Conservation (phyloP, 2,113 vertebrate species). For the Bucco capensis region DNA sequence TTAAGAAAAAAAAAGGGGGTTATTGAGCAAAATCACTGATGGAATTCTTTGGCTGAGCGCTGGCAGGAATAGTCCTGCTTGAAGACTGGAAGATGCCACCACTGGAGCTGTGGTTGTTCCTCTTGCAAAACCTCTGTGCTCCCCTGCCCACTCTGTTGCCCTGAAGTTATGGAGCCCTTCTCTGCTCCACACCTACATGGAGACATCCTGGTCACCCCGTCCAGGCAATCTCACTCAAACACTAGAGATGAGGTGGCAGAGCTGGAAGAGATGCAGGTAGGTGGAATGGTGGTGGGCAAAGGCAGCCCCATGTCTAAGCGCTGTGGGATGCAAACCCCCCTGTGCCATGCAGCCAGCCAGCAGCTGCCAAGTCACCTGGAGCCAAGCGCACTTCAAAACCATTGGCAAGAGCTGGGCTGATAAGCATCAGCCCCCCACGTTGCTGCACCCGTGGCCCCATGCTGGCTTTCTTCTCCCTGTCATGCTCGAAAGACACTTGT, state of each 20-base stretch:
- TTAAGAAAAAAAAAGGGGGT: neutral
- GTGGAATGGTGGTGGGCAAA: neutral
- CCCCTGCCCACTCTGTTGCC: neutral
- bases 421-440: neutral
- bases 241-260: neutral
- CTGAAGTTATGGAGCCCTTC: neutral
- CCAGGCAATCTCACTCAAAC: neutral
- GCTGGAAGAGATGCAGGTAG: neutral
- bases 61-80: neutral
- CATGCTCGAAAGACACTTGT: neutral
- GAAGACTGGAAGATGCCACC: neutral
- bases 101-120: neutral
- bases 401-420: neutral
- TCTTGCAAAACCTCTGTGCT: neutral
- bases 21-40: neutral
- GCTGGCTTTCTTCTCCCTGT: neutral
- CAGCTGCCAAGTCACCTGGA: neutral
- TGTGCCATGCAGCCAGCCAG: accelerated
- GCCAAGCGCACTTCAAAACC: neutral
- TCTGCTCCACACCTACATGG: accelerated
- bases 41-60: neutral
- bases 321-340: neutral
- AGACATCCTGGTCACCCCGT: neutral
- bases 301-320: neutral
- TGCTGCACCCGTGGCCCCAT: accelerated